Percentiles rank a stretch among this genome's conserved stretches.
phyloP scores from a whole-genome alignment of 23 tunicate genomes.

The Phallusia fumigata region DNA sequence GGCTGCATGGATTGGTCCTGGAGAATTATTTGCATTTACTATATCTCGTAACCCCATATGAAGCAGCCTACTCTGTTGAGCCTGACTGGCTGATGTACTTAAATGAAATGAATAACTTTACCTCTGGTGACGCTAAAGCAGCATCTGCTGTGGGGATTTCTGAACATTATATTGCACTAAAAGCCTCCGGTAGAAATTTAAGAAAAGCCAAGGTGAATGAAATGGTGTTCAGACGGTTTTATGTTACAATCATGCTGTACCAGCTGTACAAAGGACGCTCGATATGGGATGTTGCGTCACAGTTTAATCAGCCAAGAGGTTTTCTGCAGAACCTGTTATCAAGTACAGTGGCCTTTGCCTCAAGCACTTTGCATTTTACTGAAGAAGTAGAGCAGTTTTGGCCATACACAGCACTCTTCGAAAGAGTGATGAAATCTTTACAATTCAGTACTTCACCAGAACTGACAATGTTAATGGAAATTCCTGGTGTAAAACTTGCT shows the following conservation, averaged over 20 bases:
- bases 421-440: conserved; percentile 57
- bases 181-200: conserved; percentile 57
- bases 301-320: conserved; percentile 80
- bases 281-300: conserved; percentile 77
- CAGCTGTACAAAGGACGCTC: conserved; percentile 74
- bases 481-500: conserved; percentile 76
- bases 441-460: conserved; percentile 76
- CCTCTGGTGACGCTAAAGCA: conserved; percentile 39
- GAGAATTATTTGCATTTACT: conserved; percentile 64
- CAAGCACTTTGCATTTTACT: conserved; percentile 68
- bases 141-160: conserved; percentile 69
- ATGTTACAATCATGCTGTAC: conserved; percentile 82
- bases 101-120: conserved; percentile 51
- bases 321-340: conserved; percentile 66
- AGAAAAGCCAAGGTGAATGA: conserved; percentile 61
- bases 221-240: conserved; percentile 48
- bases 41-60: conserved; percentile 86
- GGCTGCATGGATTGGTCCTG: conserved; percentile 56
- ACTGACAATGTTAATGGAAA: conserved; percentile 78
- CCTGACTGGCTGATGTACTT: conserved; percentile 78
- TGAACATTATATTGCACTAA: conserved; percentile 56
- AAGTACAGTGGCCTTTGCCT: conserved; percentile 77
- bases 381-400: conserved; percentile 89
- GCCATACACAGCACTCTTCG: conserved; percentile 79
- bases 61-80: conserved; percentile 23